Base-by-base conservation (phyloP, 1,140 invertebrate species). In the Sipha flava region DNA sequence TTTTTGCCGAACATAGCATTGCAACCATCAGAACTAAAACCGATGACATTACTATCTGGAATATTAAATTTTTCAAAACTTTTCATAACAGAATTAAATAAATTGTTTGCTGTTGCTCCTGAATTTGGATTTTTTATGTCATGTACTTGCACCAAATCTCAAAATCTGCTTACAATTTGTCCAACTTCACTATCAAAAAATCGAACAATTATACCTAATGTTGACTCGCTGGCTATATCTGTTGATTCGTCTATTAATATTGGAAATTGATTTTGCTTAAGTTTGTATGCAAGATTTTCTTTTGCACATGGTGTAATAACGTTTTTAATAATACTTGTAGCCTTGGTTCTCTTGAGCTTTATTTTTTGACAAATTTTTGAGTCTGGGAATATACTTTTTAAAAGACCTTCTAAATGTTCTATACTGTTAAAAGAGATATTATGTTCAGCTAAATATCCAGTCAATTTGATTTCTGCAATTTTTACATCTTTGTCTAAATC, bases 11-110 rank as follows among this genome's bases (percentile, higher is more conserved):
- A 83, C 85, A 85, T 86, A 0, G 81, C 83, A 79, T 83, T 85
- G 64, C 82, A 82, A 14, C 84, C 84, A 83, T 86, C 85, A n/a
- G 82, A 83, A 29, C 81, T 84, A 79, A 86, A 87, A n/a, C 85
- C 85, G 40, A 54, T 54, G 23, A 54, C 23, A 54, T 54, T 54
- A 7, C 10, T 26, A 12, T 26, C 12, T 54, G 52, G 23, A 9
- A 54, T 14, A 12, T 54, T 12, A 54, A 12, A 21, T 23, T 14
- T 10, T 12, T 10, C 10, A 54, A 54, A 23, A 12, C 10, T 26
- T 54, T 54, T 16, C 14, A 54, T 23, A 3, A 54, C 3, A 2
- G 14, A 85, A 83, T 16, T 85, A 82, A 81, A 86, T 85, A 59
- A 82, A 34, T 29, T 82, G 54, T 45, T 83, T 84, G 31, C 86